Percentiles rank a stretch among this genome's conserved stretches.
Evolutionary conservation across 2,113 vertebrate species (phyloP).

Genomic region (Hystrix cristata): DNA sequence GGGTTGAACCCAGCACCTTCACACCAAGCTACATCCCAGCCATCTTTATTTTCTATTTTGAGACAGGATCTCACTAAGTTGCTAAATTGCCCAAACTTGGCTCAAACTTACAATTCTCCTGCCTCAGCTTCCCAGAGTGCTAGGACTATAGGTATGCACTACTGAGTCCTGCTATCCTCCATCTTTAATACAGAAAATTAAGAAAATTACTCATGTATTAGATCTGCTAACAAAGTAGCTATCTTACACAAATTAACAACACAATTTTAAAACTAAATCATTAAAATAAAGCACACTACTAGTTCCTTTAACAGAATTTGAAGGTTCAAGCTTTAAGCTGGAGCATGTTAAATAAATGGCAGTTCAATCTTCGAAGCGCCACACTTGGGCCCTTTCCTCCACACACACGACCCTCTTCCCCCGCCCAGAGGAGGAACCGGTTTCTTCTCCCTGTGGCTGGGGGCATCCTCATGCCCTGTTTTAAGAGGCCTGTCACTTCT

Average conservation of each 20-base stretch:
- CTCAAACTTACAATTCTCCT: background rate
- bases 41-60: background rate
- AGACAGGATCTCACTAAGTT: background rate
- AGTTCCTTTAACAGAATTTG: background rate
- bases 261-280: slow-evolving; percentile 18
- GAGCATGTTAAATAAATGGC: background rate
- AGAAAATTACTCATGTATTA: background rate
- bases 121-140: background rate
- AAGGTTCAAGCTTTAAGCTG: background rate
- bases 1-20: background rate
- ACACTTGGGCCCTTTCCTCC: background rate
- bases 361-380: background rate
- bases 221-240: background rate
- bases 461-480: background rate
- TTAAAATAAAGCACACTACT: background rate
- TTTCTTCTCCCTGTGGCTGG: background rate
- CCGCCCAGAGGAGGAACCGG: background rate
- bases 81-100: background rate
- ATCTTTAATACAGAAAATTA: background rate
- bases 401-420: background rate
- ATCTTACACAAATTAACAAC: background rate
- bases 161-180: background rate
- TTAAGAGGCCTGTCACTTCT: background rate
- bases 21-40: background rate
- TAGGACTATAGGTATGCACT: background rate